Conservation (phyloP, 2,888 invertebrate species). For the Alsophila aescularia region DNA sequence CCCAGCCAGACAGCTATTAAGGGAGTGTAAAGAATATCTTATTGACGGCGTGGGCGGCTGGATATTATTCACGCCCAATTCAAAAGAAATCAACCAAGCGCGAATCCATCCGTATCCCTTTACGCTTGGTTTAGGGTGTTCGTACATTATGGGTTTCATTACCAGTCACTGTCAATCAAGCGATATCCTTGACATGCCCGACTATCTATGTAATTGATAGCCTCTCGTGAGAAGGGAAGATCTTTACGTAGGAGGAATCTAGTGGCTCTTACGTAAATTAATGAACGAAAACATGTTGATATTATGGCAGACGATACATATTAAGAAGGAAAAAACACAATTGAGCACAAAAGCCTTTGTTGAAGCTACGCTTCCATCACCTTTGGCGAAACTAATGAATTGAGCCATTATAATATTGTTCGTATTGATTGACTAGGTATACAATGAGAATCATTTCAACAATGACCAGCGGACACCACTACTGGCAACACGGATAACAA, state of each 20-base stretch:
- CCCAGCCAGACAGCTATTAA: slow-evolving; percentile 41
- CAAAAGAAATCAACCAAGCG: slow-evolving; percentile 57
- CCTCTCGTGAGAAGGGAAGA: slow-evolving; percentile 48
- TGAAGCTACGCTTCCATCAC: slow-evolving; percentile 43
- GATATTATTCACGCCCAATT: slow-evolving; percentile 57
- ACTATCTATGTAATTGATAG: slow-evolving; percentile 66
- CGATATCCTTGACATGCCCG: slow-evolving; percentile 61
- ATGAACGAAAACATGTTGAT: slow-evolving; percentile 19
- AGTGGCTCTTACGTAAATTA: slow-evolving; percentile 26
- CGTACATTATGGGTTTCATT: slow-evolving; percentile 56
- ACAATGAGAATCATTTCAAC: slow-evolving; percentile 59
- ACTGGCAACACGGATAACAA: slow-evolving; percentile 51
- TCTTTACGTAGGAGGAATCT: slow-evolving; percentile 38
- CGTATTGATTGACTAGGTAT: slow-evolving; percentile 50
- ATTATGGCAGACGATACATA: slow-evolving; percentile 8
- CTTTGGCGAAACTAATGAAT: slow-evolving; percentile 53
- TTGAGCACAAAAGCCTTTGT: slow-evolving; percentile 51
- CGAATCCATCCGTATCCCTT: slow-evolving; percentile 62
- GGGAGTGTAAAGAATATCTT: slow-evolving; percentile 46
- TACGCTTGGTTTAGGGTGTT: slow-evolving; percentile 53
- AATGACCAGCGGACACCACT: slow-evolving; percentile 58
- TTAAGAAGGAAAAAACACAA: slow-evolving; percentile 21
- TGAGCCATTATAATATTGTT: slow-evolving; percentile 58
- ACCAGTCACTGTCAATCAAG: slow-evolving; percentile 70
- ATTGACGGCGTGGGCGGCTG: slow-evolving; percentile 50